Conservation (phyloP, 2,797 vertebrate genomes). For the Tympanoctomys barrerae region DNA sequence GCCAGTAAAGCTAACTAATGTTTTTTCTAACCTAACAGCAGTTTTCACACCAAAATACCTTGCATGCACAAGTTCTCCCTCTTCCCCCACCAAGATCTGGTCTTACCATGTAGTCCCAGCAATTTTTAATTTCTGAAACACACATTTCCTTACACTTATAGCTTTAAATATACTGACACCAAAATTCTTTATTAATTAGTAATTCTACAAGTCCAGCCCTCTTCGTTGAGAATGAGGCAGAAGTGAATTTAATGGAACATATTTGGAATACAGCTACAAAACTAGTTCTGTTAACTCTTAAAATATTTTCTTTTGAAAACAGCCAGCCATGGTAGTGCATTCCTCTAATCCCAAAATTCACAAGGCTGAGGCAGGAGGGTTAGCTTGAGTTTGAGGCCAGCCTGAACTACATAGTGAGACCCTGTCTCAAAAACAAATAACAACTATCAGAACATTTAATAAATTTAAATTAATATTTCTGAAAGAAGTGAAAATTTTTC, state of each 20-base stretch:
- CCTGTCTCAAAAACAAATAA: neutral
- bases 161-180: neutral
- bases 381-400: neutral
- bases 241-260: neutral
- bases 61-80: neutral
- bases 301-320: neutral
- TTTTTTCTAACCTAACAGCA: neutral
- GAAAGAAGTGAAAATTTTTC: neutral
- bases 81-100: neutral
- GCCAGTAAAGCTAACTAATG: neutral
- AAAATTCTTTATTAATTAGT: neutral
- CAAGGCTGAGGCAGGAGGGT: neutral
- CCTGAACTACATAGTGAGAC: neutral
- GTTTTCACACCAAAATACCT: neutral
- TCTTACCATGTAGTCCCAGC: neutral
- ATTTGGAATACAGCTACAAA: neutral
- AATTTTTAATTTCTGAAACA: conserved; percentile 36
- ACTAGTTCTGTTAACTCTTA: neutral
- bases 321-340: neutral
- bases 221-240: neutral
- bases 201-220: neutral
- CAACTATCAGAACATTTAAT: neutral
- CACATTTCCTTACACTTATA: neutral
- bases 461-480: neutral
- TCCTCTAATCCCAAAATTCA: neutral